Percentiles rank a stretch among this genome's conserved stretches.
phyloP scores from a whole-genome alignment of 2,888 invertebrate genomes.

The Drosophila lacicola region DNA sequence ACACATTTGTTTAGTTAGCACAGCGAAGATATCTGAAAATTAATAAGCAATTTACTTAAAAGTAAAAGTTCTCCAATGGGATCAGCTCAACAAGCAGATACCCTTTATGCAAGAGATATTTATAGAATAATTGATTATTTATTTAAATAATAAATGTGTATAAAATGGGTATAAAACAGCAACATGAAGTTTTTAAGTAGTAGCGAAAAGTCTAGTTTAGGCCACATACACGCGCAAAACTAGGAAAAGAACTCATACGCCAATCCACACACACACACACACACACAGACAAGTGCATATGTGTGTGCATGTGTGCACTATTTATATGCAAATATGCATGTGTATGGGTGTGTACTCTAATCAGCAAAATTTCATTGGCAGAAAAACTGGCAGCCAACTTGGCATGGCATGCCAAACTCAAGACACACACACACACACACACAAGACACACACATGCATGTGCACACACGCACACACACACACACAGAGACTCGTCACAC shows the following conservation, averaged over 20 bases:
- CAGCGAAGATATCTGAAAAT: constrained; percentile 15
- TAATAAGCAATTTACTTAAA: constrained; percentile 34
- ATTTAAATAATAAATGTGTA: too few relatives aligned
- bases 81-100: not conserved
- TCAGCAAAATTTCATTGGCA: constrained; percentile 54
- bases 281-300: constrained; percentile 5
- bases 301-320: constrained; percentile 18
- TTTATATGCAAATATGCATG: constrained; percentile 21
- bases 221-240: constrained; percentile 26
- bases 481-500: constrained; percentile 34
- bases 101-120: not conserved
- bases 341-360: constrained; percentile 44
- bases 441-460: constrained; percentile 1
- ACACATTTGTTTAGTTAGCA: constrained; percentile 26
- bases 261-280: constrained; percentile 23
- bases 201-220: constrained; percentile 30
- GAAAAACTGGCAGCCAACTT: constrained; percentile 61
- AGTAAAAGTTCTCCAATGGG: not conserved
- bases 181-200: constrained; percentile 3
- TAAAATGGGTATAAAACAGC: not conserved
- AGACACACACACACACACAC: constrained; percentile 28
- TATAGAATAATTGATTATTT: too few relatives aligned
- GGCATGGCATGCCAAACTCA: constrained; percentile 52
- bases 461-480: constrained; percentile 3
- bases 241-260: constrained; percentile 32